Percentiles rank a stretch among this genome's conserved stretches.
Evolutionary conservation across 2,888 invertebrate species (phyloP).

Genomic region (Rhagonycha fulva): DNA sequence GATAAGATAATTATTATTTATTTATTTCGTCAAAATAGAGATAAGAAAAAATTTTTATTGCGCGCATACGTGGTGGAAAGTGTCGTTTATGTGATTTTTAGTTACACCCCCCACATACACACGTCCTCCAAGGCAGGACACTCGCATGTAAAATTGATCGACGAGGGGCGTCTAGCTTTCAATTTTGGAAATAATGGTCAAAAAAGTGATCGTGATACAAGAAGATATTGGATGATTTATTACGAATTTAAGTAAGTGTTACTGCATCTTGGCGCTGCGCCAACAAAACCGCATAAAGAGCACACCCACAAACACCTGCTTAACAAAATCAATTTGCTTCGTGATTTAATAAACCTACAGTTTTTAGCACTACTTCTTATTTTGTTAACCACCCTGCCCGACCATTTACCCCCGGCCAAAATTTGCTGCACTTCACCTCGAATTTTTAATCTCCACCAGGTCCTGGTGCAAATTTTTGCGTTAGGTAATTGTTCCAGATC

Average conservation of each 20-base stretch:
- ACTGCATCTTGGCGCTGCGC: conserved; percentile 47
- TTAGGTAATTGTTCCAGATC: conserved; percentile 40
- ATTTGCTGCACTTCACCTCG: not conserved
- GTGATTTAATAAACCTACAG: conserved; percentile 30
- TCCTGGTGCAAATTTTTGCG: conserved; percentile 18
- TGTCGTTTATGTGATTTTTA: conserved; percentile 13
- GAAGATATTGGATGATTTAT: conserved; percentile 49
- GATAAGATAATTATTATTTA: conserved; percentile 39
- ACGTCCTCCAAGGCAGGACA: conserved; percentile 40
- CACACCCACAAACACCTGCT: conserved; percentile 56
- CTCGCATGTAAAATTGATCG: conserved; percentile 29
- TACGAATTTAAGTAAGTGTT: conserved; percentile 50
- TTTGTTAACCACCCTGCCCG: not conserved
- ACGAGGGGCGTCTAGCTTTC: not conserved
- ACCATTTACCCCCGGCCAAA: not conserved
- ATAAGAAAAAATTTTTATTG: conserved; percentile 36
- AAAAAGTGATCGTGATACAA: conserved; percentile 37
- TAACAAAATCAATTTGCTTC: conserved; percentile 38
- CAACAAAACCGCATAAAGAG: conserved; percentile 41
- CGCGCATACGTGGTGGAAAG: conserved; percentile 18
- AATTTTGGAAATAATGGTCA: not conserved
- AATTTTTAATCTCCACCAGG: not conserved
- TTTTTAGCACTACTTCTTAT: not conserved
- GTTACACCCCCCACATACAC: conserved; percentile 44
- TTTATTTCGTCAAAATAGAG: conserved; percentile 38